Conservation (phyloP, 1,140 invertebrate species). For the Magallana angulata region DNA sequence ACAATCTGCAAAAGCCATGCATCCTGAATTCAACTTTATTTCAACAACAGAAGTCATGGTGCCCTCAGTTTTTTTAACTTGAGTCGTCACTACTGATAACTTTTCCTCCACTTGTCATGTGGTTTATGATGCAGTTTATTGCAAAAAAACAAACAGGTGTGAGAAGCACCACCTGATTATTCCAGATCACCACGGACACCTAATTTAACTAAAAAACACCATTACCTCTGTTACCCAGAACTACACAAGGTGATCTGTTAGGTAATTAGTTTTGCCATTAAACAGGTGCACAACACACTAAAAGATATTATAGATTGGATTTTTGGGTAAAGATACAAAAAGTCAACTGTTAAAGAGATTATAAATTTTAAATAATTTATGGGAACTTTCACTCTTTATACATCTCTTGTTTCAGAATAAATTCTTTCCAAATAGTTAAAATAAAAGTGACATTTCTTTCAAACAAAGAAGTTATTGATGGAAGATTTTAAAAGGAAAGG, state of each 20-base stretch:
- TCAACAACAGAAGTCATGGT: too few species aligned
- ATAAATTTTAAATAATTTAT: slow-evolving; percentile 20
- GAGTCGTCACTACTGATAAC: too few species aligned
- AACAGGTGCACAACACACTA: slow-evolving; percentile 22
- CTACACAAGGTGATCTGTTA: slow-evolving; percentile 12
- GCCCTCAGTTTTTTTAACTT: too few species aligned
- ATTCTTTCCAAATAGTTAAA: background rate
- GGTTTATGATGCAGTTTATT: slow-evolving; percentile 10
- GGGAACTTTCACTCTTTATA: slow-evolving; percentile 1
- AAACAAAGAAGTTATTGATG: slow-evolving; percentile 9
- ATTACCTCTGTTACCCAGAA: background rate
- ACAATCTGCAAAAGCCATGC: too few species aligned
- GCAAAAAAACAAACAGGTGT: background rate
- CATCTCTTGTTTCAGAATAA: slow-evolving; percentile 19
- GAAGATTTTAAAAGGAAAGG: background rate
- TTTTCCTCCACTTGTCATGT: background rate
- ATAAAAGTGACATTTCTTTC: background rate
- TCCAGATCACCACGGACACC: background rate
- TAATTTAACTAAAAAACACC: slow-evolving; percentile 8
- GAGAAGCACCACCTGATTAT: slow-evolving; percentile 9
- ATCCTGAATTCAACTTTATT: too few species aligned
- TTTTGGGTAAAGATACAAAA: slow-evolving; percentile 20
- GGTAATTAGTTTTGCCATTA: slow-evolving; percentile 7
- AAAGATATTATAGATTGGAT: slow-evolving; percentile 21
- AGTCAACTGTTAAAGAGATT: slow-evolving; percentile 32